A percentile compares a stretch with the other conserved stretches of the same genome.
Conservation (phyloP, 2,888 invertebrate species). For the Harpalus rufipes region DNA sequence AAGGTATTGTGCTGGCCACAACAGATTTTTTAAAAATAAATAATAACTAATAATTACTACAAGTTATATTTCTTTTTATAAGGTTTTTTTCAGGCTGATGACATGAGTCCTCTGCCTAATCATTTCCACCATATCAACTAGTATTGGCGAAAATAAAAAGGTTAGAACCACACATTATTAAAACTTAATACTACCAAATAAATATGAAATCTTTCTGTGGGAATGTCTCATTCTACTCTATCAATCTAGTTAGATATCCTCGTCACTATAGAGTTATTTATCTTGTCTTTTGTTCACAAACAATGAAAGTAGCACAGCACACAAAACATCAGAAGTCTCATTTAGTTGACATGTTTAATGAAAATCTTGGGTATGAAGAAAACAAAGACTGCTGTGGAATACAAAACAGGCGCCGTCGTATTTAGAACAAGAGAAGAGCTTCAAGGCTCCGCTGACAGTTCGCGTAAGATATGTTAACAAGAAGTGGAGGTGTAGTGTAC, state of each 20-base stretch:
- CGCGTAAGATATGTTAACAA: constrained; percentile 58
- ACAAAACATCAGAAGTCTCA: constrained; percentile 61
- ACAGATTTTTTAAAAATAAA: too few relatives aligned
- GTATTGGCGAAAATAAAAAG: too few relatives aligned
- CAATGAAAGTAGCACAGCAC: constrained; percentile 49
- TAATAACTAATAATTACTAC: too few relatives aligned
- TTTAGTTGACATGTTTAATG: constrained; percentile 63
- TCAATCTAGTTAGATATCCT: constrained; percentile 12
- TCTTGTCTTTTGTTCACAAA: constrained; percentile 52
- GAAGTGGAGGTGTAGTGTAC: constrained; percentile 61
- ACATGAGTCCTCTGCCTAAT: too few relatives aligned
- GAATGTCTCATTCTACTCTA: not conserved
- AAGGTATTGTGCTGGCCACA: too few relatives aligned
- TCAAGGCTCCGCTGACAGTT: constrained; percentile 52
- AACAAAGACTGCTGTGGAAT: constrained; percentile 53
- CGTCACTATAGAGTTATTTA: constrained; percentile 46
- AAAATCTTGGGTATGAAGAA: constrained; percentile 58
- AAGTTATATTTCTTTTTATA: too few relatives aligned
- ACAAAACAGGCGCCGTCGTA: constrained; percentile 53
- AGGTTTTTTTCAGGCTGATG: too few relatives aligned
- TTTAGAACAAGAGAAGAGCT: constrained; percentile 34
- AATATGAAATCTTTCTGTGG: not conserved
- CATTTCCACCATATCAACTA: too few relatives aligned
- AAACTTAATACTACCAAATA: too few relatives aligned
- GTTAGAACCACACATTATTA: too few relatives aligned